Evolutionary conservation across 2,888 invertebrate species (phyloP).

Genomic region (Trichogramma dendrolimi): DNA sequence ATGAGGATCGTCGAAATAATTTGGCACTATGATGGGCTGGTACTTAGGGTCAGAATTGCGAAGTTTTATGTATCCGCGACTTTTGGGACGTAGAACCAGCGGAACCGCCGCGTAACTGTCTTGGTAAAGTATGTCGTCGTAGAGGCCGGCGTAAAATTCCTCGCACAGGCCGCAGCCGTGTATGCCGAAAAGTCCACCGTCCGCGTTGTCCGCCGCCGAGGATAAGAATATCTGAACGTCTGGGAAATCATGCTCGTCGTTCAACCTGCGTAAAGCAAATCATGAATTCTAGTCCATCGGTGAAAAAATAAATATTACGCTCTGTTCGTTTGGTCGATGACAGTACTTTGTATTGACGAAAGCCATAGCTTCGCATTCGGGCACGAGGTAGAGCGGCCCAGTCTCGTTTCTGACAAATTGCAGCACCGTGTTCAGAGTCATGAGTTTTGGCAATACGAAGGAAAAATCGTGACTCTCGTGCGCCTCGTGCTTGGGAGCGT

Average conservation of each 20-base stretch:
- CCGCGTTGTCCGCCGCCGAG: conserved; percentile 71
- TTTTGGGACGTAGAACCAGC: conserved; percentile 68
- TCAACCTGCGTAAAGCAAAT: not conserved
- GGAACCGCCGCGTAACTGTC: conserved; percentile 68
- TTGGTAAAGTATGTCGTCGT: conserved; percentile 66
- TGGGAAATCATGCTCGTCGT: conserved; percentile 62
- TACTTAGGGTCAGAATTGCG: conserved; percentile 65
- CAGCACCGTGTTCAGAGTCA: conserved; percentile 60
- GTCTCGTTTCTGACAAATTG: conserved; percentile 60
- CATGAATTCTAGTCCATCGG: not conserved
- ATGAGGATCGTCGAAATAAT: conserved; percentile 71
- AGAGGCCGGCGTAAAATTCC: conserved; percentile 65
- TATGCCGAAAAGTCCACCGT: conserved; percentile 72
- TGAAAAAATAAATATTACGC: not conserved
- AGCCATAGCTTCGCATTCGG: conserved; percentile 74
- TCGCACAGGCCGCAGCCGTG: conserved; percentile 65
- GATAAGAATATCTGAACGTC: conserved; percentile 76
- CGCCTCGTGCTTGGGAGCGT: conserved; percentile 56
- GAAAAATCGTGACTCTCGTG: conserved; percentile 55
- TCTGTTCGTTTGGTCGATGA: not conserved
- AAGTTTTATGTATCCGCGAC: conserved; percentile 66
- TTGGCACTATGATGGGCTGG: conserved; percentile 81
- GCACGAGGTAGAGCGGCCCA: conserved; percentile 72
- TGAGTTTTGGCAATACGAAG: conserved; percentile 65
- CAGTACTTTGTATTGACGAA: conserved; percentile 67